Evolutionary conservation across 2,888 invertebrate species (phyloP).

Genomic region (Agrotis clavis): DNA sequence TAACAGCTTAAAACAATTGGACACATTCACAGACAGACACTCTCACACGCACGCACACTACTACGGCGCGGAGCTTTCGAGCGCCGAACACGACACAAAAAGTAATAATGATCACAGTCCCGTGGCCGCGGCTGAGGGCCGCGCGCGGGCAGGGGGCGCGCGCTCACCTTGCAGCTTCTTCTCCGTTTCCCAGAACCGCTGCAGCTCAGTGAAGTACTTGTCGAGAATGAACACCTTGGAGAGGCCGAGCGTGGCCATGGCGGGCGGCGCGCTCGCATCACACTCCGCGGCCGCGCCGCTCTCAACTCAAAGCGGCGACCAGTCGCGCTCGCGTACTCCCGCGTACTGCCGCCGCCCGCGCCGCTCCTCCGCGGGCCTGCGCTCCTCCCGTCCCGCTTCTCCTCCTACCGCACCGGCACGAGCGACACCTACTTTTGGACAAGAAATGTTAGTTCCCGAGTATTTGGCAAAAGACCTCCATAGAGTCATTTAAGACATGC

Average conservation of each 20-base stretch:
- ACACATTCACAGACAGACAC: constrained; percentile 62
- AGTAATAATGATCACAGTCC: constrained; percentile 70
- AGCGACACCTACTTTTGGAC: constrained; percentile 71
- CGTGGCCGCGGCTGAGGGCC: constrained; percentile 55
- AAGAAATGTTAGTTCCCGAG: constrained; percentile 61
- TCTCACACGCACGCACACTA: constrained; percentile 55
- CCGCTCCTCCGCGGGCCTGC: constrained; percentile 47
- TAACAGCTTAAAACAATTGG: constrained; percentile 58
- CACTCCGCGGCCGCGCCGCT: constrained; percentile 85
- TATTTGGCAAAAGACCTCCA: constrained; percentile 56
- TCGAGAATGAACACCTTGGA: constrained; percentile 99
- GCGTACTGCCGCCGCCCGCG: constrained; percentile 69
- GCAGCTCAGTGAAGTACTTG: constrained; percentile 99
- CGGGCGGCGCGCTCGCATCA: constrained; percentile 87
- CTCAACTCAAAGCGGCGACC: constrained; percentile 76
- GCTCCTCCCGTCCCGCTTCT: constrained; percentile 48
- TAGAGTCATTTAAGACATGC: constrained; percentile 11
- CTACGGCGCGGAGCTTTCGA: constrained; percentile 71
- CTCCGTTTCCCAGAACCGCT: constrained; percentile 99
- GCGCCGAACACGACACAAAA: constrained; percentile 73
- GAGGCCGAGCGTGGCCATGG: constrained; percentile 98
- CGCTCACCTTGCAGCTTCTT: constrained; percentile 98
- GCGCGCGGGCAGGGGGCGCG: constrained; percentile 50
- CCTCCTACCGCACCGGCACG: constrained; percentile 57
- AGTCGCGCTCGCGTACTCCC: constrained; percentile 76